Evolutionary conservation across 2,113 vertebrate genomes (phyloP).

Genomic region (Tor tambroides): DNA sequence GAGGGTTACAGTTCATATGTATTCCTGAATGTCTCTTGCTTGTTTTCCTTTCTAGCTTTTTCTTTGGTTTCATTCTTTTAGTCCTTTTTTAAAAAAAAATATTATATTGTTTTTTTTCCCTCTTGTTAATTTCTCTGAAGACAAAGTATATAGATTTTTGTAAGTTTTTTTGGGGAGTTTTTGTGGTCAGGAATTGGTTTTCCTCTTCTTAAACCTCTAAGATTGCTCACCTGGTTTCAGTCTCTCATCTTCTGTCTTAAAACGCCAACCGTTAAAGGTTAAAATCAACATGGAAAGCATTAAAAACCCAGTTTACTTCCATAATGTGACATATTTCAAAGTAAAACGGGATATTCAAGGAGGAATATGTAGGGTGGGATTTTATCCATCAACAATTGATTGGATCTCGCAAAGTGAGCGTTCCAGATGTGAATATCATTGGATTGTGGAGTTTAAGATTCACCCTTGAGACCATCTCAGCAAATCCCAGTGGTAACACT

Average conservation of each 20-base stretch:
- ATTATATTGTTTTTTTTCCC: background rate
- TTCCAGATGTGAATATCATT: background rate
- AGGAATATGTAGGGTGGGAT: background rate
- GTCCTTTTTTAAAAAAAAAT: background rate
- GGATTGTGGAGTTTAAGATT: background rate
- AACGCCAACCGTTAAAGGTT: background rate
- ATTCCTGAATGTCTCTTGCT: constrained; percentile 36
- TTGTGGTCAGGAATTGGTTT: background rate
- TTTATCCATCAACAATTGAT: background rate
- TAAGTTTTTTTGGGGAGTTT: background rate
- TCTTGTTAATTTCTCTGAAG: constrained; percentile 1
- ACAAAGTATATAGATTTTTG: constrained; percentile 20
- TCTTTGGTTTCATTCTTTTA: background rate
- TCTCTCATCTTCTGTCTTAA: background rate
- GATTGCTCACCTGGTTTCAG: background rate
- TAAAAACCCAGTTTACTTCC: background rate
- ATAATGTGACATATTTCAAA: background rate
- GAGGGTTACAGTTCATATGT: constrained; percentile 35
- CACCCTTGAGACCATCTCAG: background rate
- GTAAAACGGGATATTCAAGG: background rate
- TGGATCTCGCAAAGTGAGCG: background rate
- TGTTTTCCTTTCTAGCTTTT: constrained; percentile 30
- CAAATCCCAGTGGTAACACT: constrained; percentile 2
- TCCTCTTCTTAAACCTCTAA: background rate
- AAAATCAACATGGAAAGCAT: constrained; percentile 7